Conservation (phyloP, 2,888 invertebrate species). For the Drosophila leonis region DNA sequence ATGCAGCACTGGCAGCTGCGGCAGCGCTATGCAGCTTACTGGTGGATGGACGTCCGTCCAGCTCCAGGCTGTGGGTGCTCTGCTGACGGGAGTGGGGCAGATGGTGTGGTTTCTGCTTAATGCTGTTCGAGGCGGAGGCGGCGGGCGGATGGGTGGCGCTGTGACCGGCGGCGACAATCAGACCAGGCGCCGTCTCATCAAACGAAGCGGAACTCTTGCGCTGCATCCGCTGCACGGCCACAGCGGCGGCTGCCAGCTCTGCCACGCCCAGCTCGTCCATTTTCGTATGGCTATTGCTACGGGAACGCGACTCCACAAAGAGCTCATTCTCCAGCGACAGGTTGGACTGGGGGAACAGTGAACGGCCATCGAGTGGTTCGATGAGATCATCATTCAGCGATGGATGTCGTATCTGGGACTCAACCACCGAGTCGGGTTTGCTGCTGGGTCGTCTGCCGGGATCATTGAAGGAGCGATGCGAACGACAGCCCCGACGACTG, state of each 20-base stretch:
- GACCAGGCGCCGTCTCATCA: slow-evolving; percentile 73
- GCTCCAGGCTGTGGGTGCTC: slow-evolving; percentile 85
- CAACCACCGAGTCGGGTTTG: slow-evolving; percentile 82
- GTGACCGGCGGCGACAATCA: slow-evolving; percentile 54
- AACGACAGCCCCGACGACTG: slow-evolving; percentile 84
- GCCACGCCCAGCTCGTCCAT: slow-evolving; percentile 84
- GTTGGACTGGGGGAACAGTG: slow-evolving; percentile 81
- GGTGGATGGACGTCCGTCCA: slow-evolving; percentile 83
- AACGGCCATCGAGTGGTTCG: slow-evolving; percentile 75
- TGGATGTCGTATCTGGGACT: slow-evolving; percentile 84
- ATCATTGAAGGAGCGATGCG: slow-evolving; percentile 85
- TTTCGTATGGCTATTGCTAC: slow-evolving; percentile 85
- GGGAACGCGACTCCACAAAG: slow-evolving; percentile 83
- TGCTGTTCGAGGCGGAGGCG: slow-evolving; percentile 75
- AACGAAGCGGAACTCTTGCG: slow-evolving; percentile 83
- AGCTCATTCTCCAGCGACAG: slow-evolving; percentile 85
- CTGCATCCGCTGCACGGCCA: slow-evolving; percentile 65
- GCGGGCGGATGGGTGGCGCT: slow-evolving; percentile 73
- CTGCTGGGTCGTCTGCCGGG: slow-evolving; percentile 81
- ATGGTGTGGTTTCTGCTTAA: slow-evolving; percentile 81
- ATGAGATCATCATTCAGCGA: slow-evolving; percentile 85
- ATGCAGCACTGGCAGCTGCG: slow-evolving; percentile 81
- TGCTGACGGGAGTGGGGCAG: slow-evolving; percentile 82
- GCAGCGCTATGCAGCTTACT: slow-evolving; percentile 82
- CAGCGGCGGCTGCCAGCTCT: slow-evolving; percentile 69